Base-by-base conservation (phyloP, 2,113 vertebrate species). In the Prinia subflava region DNA sequence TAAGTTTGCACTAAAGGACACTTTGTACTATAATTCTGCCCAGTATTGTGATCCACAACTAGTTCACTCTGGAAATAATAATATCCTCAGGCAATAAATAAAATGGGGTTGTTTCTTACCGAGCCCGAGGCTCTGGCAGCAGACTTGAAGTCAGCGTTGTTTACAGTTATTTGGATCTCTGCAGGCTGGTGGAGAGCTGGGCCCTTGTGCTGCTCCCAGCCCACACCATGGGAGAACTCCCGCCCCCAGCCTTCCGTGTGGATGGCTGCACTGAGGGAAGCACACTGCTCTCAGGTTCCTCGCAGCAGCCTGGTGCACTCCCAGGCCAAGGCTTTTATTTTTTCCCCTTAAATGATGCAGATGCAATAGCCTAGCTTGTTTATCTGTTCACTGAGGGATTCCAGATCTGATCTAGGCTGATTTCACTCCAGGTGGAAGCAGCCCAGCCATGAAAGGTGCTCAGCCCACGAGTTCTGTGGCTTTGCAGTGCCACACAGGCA, bases 1-100 rank as follows among this genome's bases (percentile, higher is more conserved):
- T 37, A 30, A 67, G 22, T 94, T 94, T 97, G 95, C 92, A 91
- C 88, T 92, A 69, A 74, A 78, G 47, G 70, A 92, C 46, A 27
- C 35, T 63, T 76, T 55, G 73, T 92, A 68, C 50, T 47, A 20
- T 37, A 88, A 21, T 73, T 89, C 78, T 50, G n/a, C 67, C 62
- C 75, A 85, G 44, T 77, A 60, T 70, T 78, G 90, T 79, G 25
- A 88, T 70, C 44, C 5, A 2, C 80, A 89, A 4, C 65, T 84
- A 39, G 59, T 80, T 94, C 47, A 14, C 62, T 96, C 85, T 5
- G 7, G 93, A 94, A 94, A 86, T 94, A 90, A 69, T 82, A 69
- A 55, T 74, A 70, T 90, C 78, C 71, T 94, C 79, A 52, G 85
- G 93, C 93, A 88, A 60, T 79, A 85, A 91, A 75, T 35, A 67